Conservation (phyloP, 2,797 vertebrate species). For the Syngnathus acus region DNA sequence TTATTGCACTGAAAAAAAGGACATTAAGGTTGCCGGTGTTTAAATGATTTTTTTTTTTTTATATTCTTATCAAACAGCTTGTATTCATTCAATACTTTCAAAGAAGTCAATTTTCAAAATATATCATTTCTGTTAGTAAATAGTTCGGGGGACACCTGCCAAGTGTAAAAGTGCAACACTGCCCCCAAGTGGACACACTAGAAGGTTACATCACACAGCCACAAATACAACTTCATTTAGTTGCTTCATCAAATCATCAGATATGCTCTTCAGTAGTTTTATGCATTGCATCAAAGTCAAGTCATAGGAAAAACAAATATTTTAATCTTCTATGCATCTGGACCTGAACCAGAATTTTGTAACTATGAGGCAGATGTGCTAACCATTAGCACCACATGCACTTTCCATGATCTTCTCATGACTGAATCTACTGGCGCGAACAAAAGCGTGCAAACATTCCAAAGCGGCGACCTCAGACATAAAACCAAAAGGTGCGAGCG, state of each 20-base stretch:
- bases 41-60: neutral
- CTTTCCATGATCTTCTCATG: no score
- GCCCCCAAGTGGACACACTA: constrained; percentile 32
- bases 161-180: constrained; percentile 30
- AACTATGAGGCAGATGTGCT: neutral
- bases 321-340: neutral
- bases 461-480: neutral
- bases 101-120: neutral
- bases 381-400: neutral
- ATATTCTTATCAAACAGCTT: neutral
- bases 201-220: constrained; percentile 15
- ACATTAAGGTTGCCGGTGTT: neutral
- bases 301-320: neutral
- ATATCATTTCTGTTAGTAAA: neutral
- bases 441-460: neutral
- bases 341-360: no score
- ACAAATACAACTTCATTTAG: neutral
- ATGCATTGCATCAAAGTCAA: neutral
- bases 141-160: neutral
- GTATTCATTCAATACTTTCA: neutral
- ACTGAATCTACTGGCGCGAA: neutral
- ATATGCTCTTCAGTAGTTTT: neutral
- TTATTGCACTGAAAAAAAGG: no score
- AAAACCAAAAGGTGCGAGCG: constrained; percentile 39
- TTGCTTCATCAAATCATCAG: neutral